Evolutionary conservation across 2,888 invertebrate species (phyloP).

Genomic region (Amaurobius ferox): DNA sequence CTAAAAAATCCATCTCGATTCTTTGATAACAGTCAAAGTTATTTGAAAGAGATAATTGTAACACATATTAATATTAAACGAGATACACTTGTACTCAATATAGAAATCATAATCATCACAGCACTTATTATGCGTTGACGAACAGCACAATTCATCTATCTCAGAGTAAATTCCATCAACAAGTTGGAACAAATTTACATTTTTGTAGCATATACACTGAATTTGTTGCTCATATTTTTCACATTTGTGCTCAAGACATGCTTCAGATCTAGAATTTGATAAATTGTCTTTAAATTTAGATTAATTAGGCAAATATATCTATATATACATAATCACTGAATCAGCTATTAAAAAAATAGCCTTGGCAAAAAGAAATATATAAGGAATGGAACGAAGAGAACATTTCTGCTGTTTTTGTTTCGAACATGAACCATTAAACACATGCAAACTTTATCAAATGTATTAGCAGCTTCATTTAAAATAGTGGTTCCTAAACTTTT

Average conservation of each 20-base stretch:
- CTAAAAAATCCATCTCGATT: background rate
- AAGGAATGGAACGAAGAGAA: too few species aligned
- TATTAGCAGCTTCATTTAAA: too few species aligned
- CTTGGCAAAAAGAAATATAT: too few species aligned
- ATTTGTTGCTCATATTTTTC: slow-evolving; percentile 20
- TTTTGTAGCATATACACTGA: slow-evolving; percentile 19
- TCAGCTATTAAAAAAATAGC: too few species aligned
- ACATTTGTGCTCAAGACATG: slow-evolving; percentile 22
- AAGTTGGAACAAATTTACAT: slow-evolving; percentile 7
- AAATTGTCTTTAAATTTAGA: background rate
- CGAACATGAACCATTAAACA: too few species aligned
- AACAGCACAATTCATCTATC: slow-evolving; percentile 28
- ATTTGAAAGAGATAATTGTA: background rate
- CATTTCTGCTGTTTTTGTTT: too few species aligned
- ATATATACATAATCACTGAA: too few species aligned
- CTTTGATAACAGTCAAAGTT: background rate
- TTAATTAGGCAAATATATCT: background rate
- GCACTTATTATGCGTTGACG: slow-evolving; percentile 9
- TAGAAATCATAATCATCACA: slow-evolving; percentile 12
- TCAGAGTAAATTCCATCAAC: background rate
- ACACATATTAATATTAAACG: too few species aligned
- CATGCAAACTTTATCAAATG: too few species aligned
- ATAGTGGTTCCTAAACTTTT: too few species aligned
- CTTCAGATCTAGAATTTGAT: background rate
- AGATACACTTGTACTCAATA: too few species aligned